Evolutionary conservation across 2,113 vertebrate genomes (phyloP), one percentile per base, ranked within the genome.

Genomic region (Cricetomys ansorgei): DNA sequence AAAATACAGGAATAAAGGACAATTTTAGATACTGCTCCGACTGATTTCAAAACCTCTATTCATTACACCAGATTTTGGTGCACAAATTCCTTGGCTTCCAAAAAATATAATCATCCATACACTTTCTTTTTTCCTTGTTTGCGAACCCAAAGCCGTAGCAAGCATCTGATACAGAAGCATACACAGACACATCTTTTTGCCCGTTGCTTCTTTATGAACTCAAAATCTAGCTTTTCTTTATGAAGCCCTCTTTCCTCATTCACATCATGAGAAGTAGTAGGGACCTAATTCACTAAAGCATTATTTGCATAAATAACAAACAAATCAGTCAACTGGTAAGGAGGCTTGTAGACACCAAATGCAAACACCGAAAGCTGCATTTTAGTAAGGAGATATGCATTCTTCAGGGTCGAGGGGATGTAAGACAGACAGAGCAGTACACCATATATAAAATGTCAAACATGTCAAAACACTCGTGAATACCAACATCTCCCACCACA

Each of bases 381-480:
- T 92, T 98, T 55, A 27, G 96, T 93, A 27, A 98, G 53, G 1
- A 95, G 94, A 13, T 1, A 45, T 83, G 86, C 86, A 96, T 64
- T 95, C 40, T 15, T 96, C 43, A 92, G 93, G 72, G 92, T n/a
- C n/a, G 76, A 2, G 13, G 48, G 67, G 94, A 96, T 70, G 94
- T n/a, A 97, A 98, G 97, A 79, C 76, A 97, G 98, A 96, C 98
- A 97, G 89, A 96, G 97, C 65, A 97, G 94, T 93, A 92, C 89
- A 97, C 94, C 98, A 85, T 92, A 98, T 88, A 98, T 98, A 97
- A 99, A 98, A 98, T 98, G 98, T 98, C 98, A 99, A 98, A 98
- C 98, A 98, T 98, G 98, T 99, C 98, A 98, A 99, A 99, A 98
- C 98, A 98, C 97, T 98, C 98, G 98, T 97, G 98, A 98, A 98